Conservation (phyloP, 2,797 vertebrate species). For the Peromyscus attwateri region DNA sequence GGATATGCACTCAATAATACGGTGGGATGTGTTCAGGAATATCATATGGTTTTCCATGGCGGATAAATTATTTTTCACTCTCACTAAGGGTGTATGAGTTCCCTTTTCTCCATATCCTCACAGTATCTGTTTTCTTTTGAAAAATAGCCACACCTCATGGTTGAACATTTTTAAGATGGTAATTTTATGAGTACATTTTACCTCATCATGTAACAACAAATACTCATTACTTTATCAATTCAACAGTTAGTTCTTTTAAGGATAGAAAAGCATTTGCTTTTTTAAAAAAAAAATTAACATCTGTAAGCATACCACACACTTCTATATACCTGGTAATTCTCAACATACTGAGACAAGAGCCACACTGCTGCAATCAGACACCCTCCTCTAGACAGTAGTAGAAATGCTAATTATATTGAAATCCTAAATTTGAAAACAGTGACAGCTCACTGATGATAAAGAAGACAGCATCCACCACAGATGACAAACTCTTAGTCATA, state of each 20-base stretch:
- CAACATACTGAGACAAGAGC: neutral
- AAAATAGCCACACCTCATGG: neutral
- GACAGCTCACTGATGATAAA: neutral
- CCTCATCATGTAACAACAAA: constrained; percentile 2
- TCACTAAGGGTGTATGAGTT: neutral
- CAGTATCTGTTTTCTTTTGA: neutral
- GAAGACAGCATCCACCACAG: neutral
- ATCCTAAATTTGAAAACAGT: neutral
- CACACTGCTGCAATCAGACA: neutral
- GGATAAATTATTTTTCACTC: neutral
- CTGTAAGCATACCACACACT: neutral
- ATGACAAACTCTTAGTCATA: neutral
- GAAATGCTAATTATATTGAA: neutral
- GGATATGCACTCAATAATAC: neutral
- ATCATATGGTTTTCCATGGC: neutral
- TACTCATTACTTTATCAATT: constrained; percentile 36
- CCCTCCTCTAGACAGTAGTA: constrained; percentile 17
- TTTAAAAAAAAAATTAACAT: neutral
- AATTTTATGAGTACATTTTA: neutral
- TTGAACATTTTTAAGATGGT: neutral
- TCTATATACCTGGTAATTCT: constrained; percentile 10
- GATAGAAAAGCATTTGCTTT: neutral
- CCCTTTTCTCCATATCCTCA: neutral
- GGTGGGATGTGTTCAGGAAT: neutral
- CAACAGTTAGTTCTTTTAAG: neutral